Conservation (phyloP, 2,797 vertebrate genomes). For the Anguilla pacifica region DNA sequence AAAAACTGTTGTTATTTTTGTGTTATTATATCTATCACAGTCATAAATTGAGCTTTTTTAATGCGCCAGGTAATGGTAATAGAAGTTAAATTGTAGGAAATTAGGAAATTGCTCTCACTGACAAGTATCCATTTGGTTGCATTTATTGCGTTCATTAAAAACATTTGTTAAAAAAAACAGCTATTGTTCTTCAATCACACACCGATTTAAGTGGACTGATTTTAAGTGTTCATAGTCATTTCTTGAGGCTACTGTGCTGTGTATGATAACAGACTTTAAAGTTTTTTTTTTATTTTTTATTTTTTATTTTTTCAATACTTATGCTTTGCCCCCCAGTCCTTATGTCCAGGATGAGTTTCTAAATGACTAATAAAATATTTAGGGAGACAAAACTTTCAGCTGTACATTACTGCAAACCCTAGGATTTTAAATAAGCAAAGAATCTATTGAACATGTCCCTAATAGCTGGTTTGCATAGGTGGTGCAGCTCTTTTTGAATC, state of each 20-base stretch:
- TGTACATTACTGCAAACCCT: not conserved
- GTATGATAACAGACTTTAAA: not conserved
- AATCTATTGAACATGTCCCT: not conserved
- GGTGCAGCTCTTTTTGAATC: not conserved
- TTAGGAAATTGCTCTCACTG: conserved; percentile 12
- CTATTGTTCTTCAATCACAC: conserved; percentile 4
- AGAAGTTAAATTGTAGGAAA: conserved; percentile 25
- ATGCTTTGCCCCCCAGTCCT: not conserved
- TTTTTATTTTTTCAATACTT: not conserved
- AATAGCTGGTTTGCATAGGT: not conserved
- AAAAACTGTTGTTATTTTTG: not conserved
- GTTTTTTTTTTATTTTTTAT: not conserved
- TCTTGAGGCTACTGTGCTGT: conserved; percentile 10
- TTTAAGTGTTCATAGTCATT: conserved; percentile 13
- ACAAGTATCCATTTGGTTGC: conserved; percentile 7
- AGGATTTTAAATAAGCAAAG: not conserved
- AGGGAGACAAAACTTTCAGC: not conserved
- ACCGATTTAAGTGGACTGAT: not conserved
- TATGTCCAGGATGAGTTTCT: not conserved
- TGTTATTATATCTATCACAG: not conserved
- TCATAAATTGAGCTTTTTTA: conserved; percentile 17
- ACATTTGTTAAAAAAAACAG: not conserved
- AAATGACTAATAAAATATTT: not conserved
- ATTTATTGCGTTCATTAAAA: conserved; percentile 21
- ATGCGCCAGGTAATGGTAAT: conserved; percentile 28